Evolutionary conservation across 2,888 invertebrate species (phyloP).

Genomic region (Phaedon cochleariae): DNA sequence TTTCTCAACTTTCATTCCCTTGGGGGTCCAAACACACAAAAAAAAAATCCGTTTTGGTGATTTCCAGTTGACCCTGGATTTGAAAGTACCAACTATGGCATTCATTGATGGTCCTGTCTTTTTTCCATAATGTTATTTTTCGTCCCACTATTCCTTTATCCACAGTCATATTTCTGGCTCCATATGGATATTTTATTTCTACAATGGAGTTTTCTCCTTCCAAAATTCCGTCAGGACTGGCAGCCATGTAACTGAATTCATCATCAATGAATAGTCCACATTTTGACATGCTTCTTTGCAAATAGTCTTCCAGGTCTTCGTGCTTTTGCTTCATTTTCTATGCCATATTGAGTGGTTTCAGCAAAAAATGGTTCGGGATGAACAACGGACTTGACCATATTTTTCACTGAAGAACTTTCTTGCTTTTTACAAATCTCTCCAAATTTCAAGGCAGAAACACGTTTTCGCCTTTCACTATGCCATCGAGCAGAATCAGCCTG

Average conservation of each 20-base stretch:
- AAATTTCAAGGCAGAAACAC: slow-evolving; percentile 14
- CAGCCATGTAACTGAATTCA: slow-evolving; percentile 5
- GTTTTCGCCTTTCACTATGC: slow-evolving; percentile 14
- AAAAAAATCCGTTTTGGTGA: too few relatives aligned
- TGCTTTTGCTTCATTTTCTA: not conserved
- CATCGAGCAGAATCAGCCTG: slow-evolving; percentile 11
- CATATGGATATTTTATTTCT: slow-evolving; percentile 10
- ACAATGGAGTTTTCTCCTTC: slow-evolving; percentile 1
- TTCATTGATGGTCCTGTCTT: slow-evolving; percentile 11
- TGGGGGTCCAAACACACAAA: slow-evolving; percentile 1
- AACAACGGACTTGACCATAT: slow-evolving; percentile 2
- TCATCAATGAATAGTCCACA: slow-evolving; percentile 17
- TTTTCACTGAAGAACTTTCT: not conserved
- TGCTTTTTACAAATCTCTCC: slow-evolving; percentile 9
- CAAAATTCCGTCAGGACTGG: slow-evolving; percentile 14
- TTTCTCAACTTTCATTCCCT: slow-evolving; percentile 8
- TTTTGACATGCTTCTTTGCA: slow-evolving; percentile 5
- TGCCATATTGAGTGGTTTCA: slow-evolving; percentile 6
- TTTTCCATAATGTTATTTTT: slow-evolving; percentile 17
- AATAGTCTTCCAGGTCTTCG: slow-evolving; percentile 6
- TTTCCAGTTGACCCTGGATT: too few relatives aligned
- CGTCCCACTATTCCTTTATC: slow-evolving; percentile 9
- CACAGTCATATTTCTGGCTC: slow-evolving; percentile 6
- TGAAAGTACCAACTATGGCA: slow-evolving; percentile 6
- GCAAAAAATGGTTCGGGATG: not conserved